Conservation (phyloP, 2,113 vertebrate species). For the Callionymus lyra region DNA sequence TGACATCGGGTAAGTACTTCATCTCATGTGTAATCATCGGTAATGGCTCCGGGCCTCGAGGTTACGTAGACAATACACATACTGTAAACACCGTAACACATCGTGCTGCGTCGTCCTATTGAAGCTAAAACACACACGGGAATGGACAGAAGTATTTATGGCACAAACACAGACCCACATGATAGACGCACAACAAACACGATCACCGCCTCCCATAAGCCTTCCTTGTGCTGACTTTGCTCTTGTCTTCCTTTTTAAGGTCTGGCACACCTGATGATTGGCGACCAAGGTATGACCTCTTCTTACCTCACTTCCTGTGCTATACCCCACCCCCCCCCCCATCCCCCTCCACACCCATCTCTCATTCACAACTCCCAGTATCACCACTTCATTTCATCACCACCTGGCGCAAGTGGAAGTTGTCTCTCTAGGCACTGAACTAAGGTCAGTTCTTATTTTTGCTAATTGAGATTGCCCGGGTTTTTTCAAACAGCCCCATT, state of each 20-base stretch:
- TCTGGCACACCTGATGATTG: slow-evolving; percentile 99
- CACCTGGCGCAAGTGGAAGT: slow-evolving; percentile 50
- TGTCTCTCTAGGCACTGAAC: slow-evolving; percentile 58
- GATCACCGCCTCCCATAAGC: slow-evolving; percentile 75
- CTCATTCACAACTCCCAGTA: slow-evolving; percentile 31
- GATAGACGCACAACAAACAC: slow-evolving; percentile 44
- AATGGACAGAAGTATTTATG: slow-evolving; percentile 12
- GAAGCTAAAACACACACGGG: slow-evolving; percentile 43
- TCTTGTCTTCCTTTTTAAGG: slow-evolving; percentile 99
- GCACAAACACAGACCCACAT: slow-evolving; percentile 13
- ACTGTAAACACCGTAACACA: slow-evolving; percentile 5
- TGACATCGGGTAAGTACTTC: slow-evolving; percentile 53
- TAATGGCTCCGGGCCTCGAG: slow-evolving; percentile 29
- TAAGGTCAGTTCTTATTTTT: slow-evolving; percentile 53
- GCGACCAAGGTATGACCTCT: slow-evolving; percentile 99
- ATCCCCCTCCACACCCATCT: slow-evolving; percentile 20
- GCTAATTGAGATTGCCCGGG: slow-evolving; percentile 14
- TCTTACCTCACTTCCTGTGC: slow-evolving; percentile 85
- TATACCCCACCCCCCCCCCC: slow-evolving; percentile 38
- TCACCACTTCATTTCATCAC: slow-evolving; percentile 41
- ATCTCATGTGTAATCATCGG: slow-evolving; percentile 28
- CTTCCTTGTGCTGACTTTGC: slow-evolving; percentile 99
- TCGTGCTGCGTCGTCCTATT: slow-evolving; percentile 30
- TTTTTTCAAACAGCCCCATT: slow-evolving; percentile 19
- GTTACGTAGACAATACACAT: slow-evolving; percentile 20